Conservation (phyloP, 1,140 invertebrate species). For the Myzus persicae region DNA sequence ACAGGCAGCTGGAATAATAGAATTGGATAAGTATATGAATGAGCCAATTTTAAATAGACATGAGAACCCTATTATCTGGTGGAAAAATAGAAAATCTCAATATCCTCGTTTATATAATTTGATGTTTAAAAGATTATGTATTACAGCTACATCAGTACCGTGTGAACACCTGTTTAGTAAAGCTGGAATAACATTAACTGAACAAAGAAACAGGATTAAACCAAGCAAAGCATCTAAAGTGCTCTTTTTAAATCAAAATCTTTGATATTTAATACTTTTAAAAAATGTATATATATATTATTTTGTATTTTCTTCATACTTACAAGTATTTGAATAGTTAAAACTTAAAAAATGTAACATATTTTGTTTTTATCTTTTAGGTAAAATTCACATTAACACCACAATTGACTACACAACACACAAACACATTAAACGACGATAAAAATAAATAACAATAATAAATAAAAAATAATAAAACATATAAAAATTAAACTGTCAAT, state of each 20-base stretch:
- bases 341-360: too few relatives aligned
- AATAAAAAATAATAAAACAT: too few relatives aligned
- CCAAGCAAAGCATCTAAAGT: neutral
- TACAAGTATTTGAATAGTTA: too few relatives aligned
- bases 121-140: neutral
- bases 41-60: neutral
- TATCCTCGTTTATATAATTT: constrained; percentile 19
- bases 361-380: too few relatives aligned
- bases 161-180: neutral
- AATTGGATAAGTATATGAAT: constrained; percentile 37
- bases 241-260: constrained; percentile 13
- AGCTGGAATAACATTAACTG: neutral
- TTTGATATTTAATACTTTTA: too few relatives aligned
- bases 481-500: too few relatives aligned
- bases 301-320: too few relatives aligned
- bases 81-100: neutral
- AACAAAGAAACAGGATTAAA: neutral
- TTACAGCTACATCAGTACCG: neutral
- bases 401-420: too few relatives aligned
- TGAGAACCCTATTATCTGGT: neutral
- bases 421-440: too few relatives aligned
- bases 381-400: too few relatives aligned
- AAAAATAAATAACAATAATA: too few relatives aligned
- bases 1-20: constrained; percentile 9
- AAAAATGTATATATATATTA: too few relatives aligned